Evolutionary conservation across 2,797 vertebrate genomes (phyloP).

Genomic region (Melanogrammus aeglefinus): DNA sequence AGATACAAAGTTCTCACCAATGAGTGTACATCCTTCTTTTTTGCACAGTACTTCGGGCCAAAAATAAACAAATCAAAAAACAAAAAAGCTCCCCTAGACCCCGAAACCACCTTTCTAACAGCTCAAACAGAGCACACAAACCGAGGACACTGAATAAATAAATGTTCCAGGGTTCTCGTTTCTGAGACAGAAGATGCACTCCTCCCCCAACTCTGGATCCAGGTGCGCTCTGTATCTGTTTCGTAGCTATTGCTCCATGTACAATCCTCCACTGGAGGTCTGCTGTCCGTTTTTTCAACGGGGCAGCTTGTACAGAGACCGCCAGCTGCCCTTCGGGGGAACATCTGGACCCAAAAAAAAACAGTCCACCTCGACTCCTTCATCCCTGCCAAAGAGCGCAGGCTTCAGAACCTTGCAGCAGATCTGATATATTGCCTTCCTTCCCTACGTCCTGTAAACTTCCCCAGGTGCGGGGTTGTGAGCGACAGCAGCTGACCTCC

Average conservation of each 20-base stretch:
- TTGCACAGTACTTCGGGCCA: background rate
- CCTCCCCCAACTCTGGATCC: background rate
- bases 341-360: too few species aligned
- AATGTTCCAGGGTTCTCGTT: background rate
- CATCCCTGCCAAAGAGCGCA: background rate
- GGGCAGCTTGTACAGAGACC: too few species aligned
- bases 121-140: background rate
- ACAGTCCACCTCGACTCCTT: background rate
- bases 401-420: background rate
- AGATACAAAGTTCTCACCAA: background rate
- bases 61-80: conserved; percentile 1
- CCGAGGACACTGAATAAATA: conserved; percentile 2
- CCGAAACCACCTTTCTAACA: conserved; percentile 6
- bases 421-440: background rate
- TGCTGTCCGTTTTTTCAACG: background rate
- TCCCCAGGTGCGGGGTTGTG: background rate
- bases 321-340: too few species aligned
- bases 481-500: conserved; percentile 1
- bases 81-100: background rate
- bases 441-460: background rate
- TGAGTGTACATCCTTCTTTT: background rate
- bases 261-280: background rate
- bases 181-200: background rate
- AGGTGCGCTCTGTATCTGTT: background rate
- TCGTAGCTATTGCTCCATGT: background rate